Evolutionary conservation across 2,888 invertebrate species (phyloP), one percentile per base, ranked within the genome.

Genomic region (Harpalus rufipes): DNA sequence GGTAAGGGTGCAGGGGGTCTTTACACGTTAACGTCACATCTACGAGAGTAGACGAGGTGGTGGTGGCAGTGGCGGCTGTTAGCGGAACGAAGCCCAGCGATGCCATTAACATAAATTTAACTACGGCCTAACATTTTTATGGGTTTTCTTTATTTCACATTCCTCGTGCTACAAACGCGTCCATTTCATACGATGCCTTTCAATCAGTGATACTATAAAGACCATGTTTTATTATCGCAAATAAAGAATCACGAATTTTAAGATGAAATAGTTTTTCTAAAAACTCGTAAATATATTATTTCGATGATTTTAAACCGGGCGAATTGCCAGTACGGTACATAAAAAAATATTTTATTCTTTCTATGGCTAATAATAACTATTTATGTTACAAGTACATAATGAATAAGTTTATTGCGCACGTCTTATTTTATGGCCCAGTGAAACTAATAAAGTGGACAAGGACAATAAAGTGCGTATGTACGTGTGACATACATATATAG

Each of bases 41-140:
- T 32, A 5, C 32, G 32, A 32, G 32, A 5, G 32, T 32, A 32
- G 32, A 32, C 41, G 65, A 44, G 12, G 32, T n/a, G 79, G 7
- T n/a, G 12, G 32, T n/a, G 44, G 41, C 8, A 65, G 56, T 1
- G 32, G 16, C n/a, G 74, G 41, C 16, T 16, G 58, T 59, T 5
- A 10, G 32, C 59, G 12, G 58, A 56, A 88, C 89, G 90, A 90
- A 90, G 89, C 86, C 87, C 86, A 87, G 87, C 87, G 87, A 88
- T 86, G 87, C 88, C 88, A 89, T 89, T 89, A 89, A 88, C 89
- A 89, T 89, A 88, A 89, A 89, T 88, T 89, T 88, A 88, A 88
- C 87, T 87, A 87, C 85, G 87, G 86, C 87, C 87, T 87, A 88
- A 88, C 87, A 78, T 88, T 88, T 88, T 89, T 88, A 88, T 88